A percentile compares a stretch with the other conserved stretches of the same genome.
Conservation (phyloP, 2,888 invertebrate genomes). For the Theretra japonica region DNA sequence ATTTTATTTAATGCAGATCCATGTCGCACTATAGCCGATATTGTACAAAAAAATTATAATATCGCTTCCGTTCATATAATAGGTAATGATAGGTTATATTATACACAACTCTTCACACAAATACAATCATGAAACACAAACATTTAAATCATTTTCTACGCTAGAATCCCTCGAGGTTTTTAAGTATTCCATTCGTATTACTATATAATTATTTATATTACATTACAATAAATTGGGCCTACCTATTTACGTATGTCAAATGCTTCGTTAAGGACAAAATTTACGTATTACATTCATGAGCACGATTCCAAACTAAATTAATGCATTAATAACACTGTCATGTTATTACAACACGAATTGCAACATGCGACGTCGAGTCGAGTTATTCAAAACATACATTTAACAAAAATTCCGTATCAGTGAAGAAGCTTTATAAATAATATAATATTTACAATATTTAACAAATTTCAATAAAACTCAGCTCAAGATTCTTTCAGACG, state of each 20-base stretch:
- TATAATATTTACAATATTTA: conserved; percentile 77
- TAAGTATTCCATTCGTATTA: conserved; percentile 77
- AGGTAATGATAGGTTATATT: conserved; percentile 71
- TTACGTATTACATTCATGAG: conserved; percentile 80
- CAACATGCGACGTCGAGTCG: conserved; percentile 31
- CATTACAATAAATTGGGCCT: conserved; percentile 83
- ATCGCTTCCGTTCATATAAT: conserved; percentile 72
- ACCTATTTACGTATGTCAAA: conserved; percentile 83
- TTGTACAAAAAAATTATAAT: conserved; percentile 83
- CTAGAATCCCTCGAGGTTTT: conserved; percentile 76
- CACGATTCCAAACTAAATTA: conserved; percentile 75
- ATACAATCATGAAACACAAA: conserved; percentile 82
- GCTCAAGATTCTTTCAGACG: conserved; percentile 70
- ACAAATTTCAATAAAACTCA: conserved; percentile 65
- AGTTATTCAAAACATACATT: conserved; percentile 32
- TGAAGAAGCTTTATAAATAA: conserved; percentile 63
- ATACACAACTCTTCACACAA: conserved; percentile 80
- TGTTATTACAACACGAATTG: conserved; percentile 31
- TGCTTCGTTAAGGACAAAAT: conserved; percentile 75
- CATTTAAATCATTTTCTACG: conserved; percentile 76
- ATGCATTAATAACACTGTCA: conserved; percentile 40
- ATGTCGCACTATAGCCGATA: conserved; percentile 82
- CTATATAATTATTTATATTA: conserved; percentile 78
- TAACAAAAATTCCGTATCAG: conserved; percentile 36
- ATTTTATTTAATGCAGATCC: conserved; percentile 84